A percentile compares a stretch with the other conserved stretches of the same genome.
phyloP scores from a whole-genome alignment of 2,797 vertebrate species.

The Darevskia nairensis region DNA sequence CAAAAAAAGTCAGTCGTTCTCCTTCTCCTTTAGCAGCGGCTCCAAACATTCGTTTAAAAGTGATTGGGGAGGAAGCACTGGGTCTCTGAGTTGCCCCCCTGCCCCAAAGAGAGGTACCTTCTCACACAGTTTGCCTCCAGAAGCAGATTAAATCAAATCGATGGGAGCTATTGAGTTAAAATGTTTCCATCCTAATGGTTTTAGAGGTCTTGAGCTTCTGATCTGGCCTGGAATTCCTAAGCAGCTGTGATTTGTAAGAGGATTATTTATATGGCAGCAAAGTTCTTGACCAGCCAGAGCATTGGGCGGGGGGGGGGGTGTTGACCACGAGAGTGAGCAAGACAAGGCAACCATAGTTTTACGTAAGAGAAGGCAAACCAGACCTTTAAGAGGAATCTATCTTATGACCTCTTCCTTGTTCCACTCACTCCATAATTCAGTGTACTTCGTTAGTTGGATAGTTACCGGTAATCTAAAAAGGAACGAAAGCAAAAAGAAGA shows the following conservation, averaged over 20 bases:
- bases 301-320: constrained; percentile 6
- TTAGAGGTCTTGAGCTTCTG: background rate
- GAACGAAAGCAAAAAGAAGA: too few species aligned
- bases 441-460: background rate
- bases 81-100: background rate
- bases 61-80: background rate
- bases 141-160: background rate
- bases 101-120: too few species aligned
- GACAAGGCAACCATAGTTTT: constrained; percentile 35
- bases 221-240: constrained; percentile 64
- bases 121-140: too few species aligned
- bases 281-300: background rate
- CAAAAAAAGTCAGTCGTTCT: too few species aligned
- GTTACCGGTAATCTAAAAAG: too few species aligned
- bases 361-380: constrained; percentile 11
- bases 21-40: background rate
- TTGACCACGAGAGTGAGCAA: constrained; percentile 13
- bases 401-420: background rate
- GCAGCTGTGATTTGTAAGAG: constrained; percentile 51
- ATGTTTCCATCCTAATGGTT: background rate
- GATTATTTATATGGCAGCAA: constrained; percentile 55
- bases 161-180: background rate
- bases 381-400: background rate
- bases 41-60: background rate
- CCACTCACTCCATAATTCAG: background rate